Base-by-base conservation (phyloP, 23 tunicate species). In the Botrylloides violaceus region DNA sequence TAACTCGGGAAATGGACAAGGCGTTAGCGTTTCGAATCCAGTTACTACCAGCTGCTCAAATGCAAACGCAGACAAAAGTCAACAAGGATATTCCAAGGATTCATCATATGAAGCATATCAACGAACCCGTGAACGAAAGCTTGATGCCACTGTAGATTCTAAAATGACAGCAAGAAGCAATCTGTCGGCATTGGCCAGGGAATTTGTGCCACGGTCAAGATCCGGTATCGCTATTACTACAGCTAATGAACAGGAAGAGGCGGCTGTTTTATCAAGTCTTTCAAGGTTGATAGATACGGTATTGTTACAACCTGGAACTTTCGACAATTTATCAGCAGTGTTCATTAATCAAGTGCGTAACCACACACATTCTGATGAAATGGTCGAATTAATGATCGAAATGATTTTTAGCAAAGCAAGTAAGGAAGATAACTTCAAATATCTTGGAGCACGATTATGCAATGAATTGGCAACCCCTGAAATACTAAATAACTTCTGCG, bases 391-490 rank as follows among this genome's bases (percentile, higher is more conserved):
- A 68, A 68, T 68, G 58, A 56, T 68, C 18, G 28, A 43, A 12
- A 68, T 68, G 18, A 37, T 68, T 23, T 68, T 68, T 22, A 43
- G 30, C 29, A 68, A 68, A 0, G 74, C 74, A 4, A 43, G 36
- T 12, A 56, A 22, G 21, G 74, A 68, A 68, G 74, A 37, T 9
- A 85, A 85, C 48, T 85, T 85, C 28, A 64, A 79, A 22, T 85
- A 85, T 34, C 72, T 85, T 3, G 94, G 94, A 6, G 76, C 79
- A 34, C 78, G 72, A 35, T 47, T 85, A 35, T 85, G 85, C 70
- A 72, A 80, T 66, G 31, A 33, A 22, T 76, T 87, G 29, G 49
- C 95, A 2, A 33, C 70, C 31, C 56, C 75, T 2, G 37, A 53
- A 0, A 78, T 84, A 7, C 47, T 87, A 9, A 59, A 61, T 1